A percentile compares a stretch with the other conserved stretches of the same genome.
phyloP scores from a whole-genome alignment of 2,797 vertebrate species.

The Pseudocheirus occidentalis region DNA sequence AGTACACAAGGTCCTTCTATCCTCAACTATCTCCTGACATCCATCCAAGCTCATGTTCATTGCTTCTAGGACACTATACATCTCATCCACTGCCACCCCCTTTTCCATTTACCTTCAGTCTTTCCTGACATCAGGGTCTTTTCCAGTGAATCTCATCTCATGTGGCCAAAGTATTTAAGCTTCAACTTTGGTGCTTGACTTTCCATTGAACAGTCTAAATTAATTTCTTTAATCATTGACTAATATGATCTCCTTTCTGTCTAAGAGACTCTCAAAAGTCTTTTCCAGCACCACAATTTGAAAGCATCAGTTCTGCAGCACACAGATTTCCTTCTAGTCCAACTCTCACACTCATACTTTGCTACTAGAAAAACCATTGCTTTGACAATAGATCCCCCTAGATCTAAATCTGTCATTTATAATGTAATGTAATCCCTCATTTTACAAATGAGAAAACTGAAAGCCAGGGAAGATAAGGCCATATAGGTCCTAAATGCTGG shows the following conservation, averaged over 20 bases:
- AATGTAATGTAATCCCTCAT: neutral
- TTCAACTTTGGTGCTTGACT: neutral
- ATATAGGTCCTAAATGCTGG: neutral
- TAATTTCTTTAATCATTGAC: neutral
- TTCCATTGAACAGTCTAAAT: neutral
- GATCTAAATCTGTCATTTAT: neutral
- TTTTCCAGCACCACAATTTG: neutral
- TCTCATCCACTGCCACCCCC: neutral
- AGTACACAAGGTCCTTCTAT: neutral
- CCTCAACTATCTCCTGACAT: neutral
- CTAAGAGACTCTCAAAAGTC: neutral
- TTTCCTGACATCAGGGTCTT: neutral
- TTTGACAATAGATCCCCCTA: neutral
- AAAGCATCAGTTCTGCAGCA: neutral
- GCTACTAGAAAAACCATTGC: neutral
- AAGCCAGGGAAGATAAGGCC: neutral
- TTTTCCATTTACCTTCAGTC: neutral
- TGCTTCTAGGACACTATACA: neutral
- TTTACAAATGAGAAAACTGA: neutral
- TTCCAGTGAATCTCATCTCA: neutral
- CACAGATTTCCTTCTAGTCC: neutral
- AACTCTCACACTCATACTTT: neutral
- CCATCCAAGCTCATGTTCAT: neutral
- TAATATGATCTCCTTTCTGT: neutral
- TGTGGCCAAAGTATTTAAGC: neutral